Evolutionary conservation across 1,140 invertebrate genomes (phyloP), one percentile per base, ranked within the genome.

Genomic region (Battus philenor): DNA sequence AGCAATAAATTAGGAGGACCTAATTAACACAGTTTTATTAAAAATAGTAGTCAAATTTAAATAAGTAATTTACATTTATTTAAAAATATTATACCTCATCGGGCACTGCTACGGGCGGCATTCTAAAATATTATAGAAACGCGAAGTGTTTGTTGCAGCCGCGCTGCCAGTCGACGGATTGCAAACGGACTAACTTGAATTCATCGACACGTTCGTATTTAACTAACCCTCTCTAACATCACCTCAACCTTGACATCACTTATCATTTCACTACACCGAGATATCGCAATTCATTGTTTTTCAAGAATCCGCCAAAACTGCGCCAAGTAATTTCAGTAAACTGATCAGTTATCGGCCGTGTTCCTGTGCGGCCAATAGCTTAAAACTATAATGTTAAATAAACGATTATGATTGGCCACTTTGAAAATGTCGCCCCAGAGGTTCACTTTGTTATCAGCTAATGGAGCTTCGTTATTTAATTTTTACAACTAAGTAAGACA

Each of bases 61-160:
- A n/a, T n/a, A n/a, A n/a, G n/a, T n/a, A n/a, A 30, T 15, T 34
- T 32, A 30, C 1, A 11, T 20, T 24, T 16, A 24, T 24, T 22
- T 26, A 36, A 54, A 44, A 20, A 7, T 43, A 8, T 12, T 38
- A 66, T 66, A 86, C 83, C 70, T 85, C 78, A 22, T 80, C 68
- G 8, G 66, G 66, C 43, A 85, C 68, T 15, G 84, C 74, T 50
- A 85, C 68, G 32, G 84, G 84, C 32, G 84, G 81, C 84, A 86
- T 86, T 44, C 51, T 62, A 9, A 6, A 43, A 27, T 43, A 16
- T 20, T 45, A 10, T 20, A 20, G 17, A 7, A 24, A 47, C 16
- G 11, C 29, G 17, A 41, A 18, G 44, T 48, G 22, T 13, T 13
- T 41, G 47, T 6, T 29, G 47, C 47, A 45, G 41, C 32, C 60